Percentiles rank a stretch among this genome's conserved stretches.
These are phyloP conservation scores for Ptiloglossa arizonensis DNA, from an alignment of 1,140 invertebrate genomes.

Conservation along the genomic window DNA sequence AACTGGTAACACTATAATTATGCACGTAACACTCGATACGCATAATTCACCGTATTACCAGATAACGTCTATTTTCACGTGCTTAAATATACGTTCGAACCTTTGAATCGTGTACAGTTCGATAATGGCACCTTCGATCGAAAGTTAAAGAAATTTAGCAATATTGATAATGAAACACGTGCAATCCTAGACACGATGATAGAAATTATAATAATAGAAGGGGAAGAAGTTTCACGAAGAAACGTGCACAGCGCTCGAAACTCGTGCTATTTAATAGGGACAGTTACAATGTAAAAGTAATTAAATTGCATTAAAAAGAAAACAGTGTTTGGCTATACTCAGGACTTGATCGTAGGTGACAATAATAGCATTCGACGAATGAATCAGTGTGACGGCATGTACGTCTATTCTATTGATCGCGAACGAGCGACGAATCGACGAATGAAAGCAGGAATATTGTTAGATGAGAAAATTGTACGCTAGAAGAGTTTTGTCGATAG, in stretches of 20 bases:
- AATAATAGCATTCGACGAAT: slow-evolving; percentile 61
- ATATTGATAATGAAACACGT: slow-evolving; percentile 19
- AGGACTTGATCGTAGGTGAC: slow-evolving; percentile 61
- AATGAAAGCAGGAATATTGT: not conserved
- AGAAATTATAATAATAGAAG: slow-evolving; percentile 11
- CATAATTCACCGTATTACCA: slow-evolving; percentile 29
- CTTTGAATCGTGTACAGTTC: not conserved
- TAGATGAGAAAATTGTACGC: not conserved
- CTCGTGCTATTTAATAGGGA: slow-evolving; percentile 19
- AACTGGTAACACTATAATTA: not conserved
- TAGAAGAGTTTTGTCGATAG: slow-evolving; percentile 32
- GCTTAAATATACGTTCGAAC: not conserved
- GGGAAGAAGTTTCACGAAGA: slow-evolving; percentile 10
- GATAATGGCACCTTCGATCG: not conserved
- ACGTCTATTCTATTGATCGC: slow-evolving; percentile 18
- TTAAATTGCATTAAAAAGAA: slow-evolving; percentile 16
- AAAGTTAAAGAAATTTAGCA: slow-evolving; percentile 18
- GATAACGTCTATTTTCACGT: not conserved
- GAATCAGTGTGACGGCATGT: slow-evolving; percentile 56
- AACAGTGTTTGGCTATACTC: slow-evolving; percentile 56
- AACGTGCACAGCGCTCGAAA: slow-evolving; percentile 3
- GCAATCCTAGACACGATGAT: slow-evolving; percentile 25
- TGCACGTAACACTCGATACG: slow-evolving; percentile 4
- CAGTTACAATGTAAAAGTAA: slow-evolving; percentile 22
- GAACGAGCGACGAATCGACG: slow-evolving; percentile 8